Base-by-base conservation (phyloP, 2,797 vertebrate species). In the Dallia pectoralis region DNA sequence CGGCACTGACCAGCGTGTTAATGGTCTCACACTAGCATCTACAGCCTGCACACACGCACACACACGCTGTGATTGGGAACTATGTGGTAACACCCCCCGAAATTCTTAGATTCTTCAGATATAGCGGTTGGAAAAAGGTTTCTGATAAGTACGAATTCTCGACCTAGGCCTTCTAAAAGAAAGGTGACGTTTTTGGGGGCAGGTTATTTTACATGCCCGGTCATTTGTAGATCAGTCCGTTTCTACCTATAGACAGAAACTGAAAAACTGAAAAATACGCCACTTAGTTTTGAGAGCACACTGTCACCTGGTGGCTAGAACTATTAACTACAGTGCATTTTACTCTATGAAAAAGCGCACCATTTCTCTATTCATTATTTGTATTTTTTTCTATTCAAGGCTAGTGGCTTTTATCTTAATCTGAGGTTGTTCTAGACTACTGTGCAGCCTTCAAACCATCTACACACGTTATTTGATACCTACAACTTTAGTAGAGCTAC, bases 271-370 rank as follows among this genome's bases (percentile, higher is more conserved):
- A n/a, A n/a, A n/a, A n/a, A n/a, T n/a, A n/a, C n/a, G 51, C 9
- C 53, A 25, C 4, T 25, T 22, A 56, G 25, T 0, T 78, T 48
- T 33, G 1, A 49, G 64, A 16, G 63, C 76, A 59, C 88, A 56
- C 82, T 89, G 85, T 87, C 90, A 83, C 75, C 89, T 91, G 66
- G 82, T 91, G 91, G 80, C 40, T 7, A 2, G 49, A 6, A 4
- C 0, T 32, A 33, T 0, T 56, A 75, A 64, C 32, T 8, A 2
- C 1, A 49, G 2, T 12, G 9, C 53, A 25, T 59, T 59, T 27
- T 27, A 15, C 0, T 6, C 18, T 19, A 48, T 16, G 14, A 51
- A 51, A 51, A 4, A 51, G 4, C 18, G 4, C 48, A 16, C 48
- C 19, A 6, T 59, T 19, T 19, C 9, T 8, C 19, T 53, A 18